Evolutionary conservation across 2,113 vertebrate species (phyloP).

Genomic region (Meriones unguiculatus): DNA sequence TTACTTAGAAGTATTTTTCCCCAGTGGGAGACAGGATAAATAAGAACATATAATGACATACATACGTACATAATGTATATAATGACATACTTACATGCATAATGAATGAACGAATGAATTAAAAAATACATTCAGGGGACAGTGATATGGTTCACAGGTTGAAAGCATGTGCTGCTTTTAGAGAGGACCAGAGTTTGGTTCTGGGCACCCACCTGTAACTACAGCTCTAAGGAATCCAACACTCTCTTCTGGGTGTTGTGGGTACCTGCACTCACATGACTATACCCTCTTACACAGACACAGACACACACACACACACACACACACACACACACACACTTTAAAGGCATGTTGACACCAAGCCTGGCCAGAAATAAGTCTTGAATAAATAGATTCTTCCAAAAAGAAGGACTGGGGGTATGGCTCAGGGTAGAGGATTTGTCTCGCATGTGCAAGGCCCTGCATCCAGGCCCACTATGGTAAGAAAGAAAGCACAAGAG

Average conservation of each 20-base stretch:
- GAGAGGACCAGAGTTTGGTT: not conserved
- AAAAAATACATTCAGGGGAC: not conserved
- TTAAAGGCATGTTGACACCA: not conserved
- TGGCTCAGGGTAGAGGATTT: not conserved
- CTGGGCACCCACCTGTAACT: too few species aligned
- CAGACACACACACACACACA: not conserved
- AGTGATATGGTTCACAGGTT: not conserved
- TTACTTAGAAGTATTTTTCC: conserved; percentile 39
- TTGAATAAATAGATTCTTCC: not conserved
- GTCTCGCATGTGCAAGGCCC: not conserved
- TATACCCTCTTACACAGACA: not conserved
- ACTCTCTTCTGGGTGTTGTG: not conserved
- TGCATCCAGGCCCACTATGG: not conserved
- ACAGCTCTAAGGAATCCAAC: not conserved
- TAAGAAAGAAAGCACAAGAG: not conserved
- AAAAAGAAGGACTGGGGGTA: not conserved
- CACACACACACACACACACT: not conserved
- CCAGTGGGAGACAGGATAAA: not conserved
- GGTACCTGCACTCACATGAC: not conserved
- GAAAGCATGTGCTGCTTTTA: not conserved
- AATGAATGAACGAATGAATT: not conserved
- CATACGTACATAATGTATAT: not conserved
- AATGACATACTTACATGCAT: not conserved
- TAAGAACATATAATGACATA: not conserved
- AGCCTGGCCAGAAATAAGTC: not conserved